Evolutionary conservation across 2,797 vertebrate species (phyloP).

Genomic region (Aphelocoma californica): DNA sequence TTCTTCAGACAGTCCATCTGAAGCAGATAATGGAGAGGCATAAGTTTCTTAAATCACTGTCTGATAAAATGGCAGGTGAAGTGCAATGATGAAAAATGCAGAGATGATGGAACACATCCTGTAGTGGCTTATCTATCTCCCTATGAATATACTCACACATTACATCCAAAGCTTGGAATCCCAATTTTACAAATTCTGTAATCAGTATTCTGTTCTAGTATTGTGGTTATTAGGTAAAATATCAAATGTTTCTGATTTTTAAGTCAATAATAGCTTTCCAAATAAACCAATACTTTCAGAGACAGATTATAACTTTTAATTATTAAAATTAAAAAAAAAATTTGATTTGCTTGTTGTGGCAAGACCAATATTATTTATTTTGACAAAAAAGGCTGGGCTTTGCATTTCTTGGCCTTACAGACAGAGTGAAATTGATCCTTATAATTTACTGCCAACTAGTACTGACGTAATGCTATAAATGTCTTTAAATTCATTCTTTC

Average conservation of each 20-base stretch:
- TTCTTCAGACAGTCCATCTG: not conserved
- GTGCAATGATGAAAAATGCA: not conserved
- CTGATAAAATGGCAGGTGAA: not conserved
- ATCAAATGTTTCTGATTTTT: not conserved
- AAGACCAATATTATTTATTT: not conserved
- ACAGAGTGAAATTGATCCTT: not conserved
- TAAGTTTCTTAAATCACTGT: not conserved
- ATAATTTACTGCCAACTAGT: not conserved
- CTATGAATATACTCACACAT: not conserved
- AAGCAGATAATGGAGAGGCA: not conserved
- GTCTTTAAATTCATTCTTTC: not conserved
- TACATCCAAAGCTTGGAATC: not conserved
- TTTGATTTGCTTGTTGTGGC: not conserved
- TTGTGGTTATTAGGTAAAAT: not conserved
- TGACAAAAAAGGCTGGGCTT: not conserved
- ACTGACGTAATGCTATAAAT: not conserved
- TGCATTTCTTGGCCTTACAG: not conserved
- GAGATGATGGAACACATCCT: not conserved
- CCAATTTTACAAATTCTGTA: not conserved
- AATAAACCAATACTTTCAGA: not conserved
- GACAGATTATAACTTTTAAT: not conserved
- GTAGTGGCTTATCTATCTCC: not conserved
- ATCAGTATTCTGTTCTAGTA: not conserved
- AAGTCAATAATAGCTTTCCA: not conserved
- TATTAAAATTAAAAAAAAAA: not conserved